Base-by-base conservation (phyloP, 1,140 invertebrate genomes). In the Drosophila simulans region DNA sequence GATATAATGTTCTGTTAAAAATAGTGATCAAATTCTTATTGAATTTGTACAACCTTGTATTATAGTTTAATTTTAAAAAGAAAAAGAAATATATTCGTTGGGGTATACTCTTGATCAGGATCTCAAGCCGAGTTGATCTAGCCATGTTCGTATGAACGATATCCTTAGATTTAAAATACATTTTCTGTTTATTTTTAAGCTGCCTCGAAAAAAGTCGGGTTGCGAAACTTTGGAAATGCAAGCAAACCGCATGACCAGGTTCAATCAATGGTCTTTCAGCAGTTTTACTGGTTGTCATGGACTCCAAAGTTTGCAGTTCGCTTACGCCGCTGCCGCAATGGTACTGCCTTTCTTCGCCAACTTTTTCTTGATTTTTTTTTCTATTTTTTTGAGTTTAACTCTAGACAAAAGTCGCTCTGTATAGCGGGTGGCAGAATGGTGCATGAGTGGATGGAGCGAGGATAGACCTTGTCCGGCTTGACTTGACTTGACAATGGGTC, bases 401-500 rank as follows among this genome's bases (percentile, higher is more conserved):
- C 78, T 34, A n/a, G 25, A 51, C 48, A 51, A 34, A 34, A 51
- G 48, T 51, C n/a, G 15, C 31, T 15, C 25, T 5, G 15, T 11
- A 46, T 13, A 7, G 45, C 20, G 27, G 27, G 25, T 15, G 48
- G 48, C 11, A n/a, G 22, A 39, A 12, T 17, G 27, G 11, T 17
- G 15, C 3, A 15, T 34, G 34, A 8, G 39, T 43, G 39, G 42
- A 43, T 48, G 42, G 42, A 48, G 52, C 43, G 35, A 45, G 46
- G 42, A 55, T 42, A 53, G 62, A 56, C 63, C 39, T 27, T 63
- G 56, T 74, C 73, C 59, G 63, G 35, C 76, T 86, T 70, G 72
- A 81, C 66, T 85, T 80, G 45, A 79, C 74, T 65, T 73, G 79
- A 88, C 84, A 88, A 88, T 88, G 83, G 84, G 83, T 88, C 79